Evolutionary conservation across 2,113 vertebrate species (phyloP).

Genomic region (Paratilapia polleni): DNA sequence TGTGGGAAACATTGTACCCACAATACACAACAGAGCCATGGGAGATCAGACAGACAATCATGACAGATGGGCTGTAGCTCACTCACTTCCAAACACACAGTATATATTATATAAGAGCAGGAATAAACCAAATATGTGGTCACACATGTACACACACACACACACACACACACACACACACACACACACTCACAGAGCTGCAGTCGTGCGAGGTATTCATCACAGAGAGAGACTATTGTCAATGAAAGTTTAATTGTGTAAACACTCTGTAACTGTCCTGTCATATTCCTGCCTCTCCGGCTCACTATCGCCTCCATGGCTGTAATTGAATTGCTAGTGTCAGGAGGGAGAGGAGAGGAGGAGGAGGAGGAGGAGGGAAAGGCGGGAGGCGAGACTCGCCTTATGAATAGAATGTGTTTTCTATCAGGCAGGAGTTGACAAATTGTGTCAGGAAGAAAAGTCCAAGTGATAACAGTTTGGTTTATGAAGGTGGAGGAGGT

Average conservation of each 20-base stretch:
- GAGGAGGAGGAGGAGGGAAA: not conserved
- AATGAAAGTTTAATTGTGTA: constrained; percentile 99
- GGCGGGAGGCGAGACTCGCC: constrained; percentile 81
- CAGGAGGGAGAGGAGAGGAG: constrained; percentile 58
- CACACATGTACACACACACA: constrained; percentile 74
- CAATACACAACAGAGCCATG: constrained; percentile 34
- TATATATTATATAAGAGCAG: not conserved
- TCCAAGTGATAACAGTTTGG: constrained; percentile 88
- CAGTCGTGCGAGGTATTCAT: constrained; percentile 85
- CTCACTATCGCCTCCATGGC: constrained; percentile 91
- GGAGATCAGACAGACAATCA: constrained; percentile 34
- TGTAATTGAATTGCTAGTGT: constrained; percentile 98
- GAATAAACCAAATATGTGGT: not conserved
- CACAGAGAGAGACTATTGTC: constrained; percentile 87
- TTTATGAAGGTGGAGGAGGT: constrained; percentile 83
- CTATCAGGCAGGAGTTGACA: constrained; percentile 95
- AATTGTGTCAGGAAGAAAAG: constrained; percentile 91
- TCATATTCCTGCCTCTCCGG: constrained; percentile 95
- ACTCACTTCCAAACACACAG: not conserved
- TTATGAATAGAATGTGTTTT: constrained; percentile 97
- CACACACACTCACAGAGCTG: constrained; percentile 81
- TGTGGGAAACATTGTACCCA: constrained; percentile 32
- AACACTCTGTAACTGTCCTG: constrained; percentile 99
- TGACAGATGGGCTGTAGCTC: constrained; percentile 32
- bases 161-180: constrained; percentile 43